Percentiles rank a stretch among this genome's conserved stretches.
Evolutionary conservation across 2,888 invertebrate genomes (phyloP).

Genomic region (Carpatolechia fugitivella): DNA sequence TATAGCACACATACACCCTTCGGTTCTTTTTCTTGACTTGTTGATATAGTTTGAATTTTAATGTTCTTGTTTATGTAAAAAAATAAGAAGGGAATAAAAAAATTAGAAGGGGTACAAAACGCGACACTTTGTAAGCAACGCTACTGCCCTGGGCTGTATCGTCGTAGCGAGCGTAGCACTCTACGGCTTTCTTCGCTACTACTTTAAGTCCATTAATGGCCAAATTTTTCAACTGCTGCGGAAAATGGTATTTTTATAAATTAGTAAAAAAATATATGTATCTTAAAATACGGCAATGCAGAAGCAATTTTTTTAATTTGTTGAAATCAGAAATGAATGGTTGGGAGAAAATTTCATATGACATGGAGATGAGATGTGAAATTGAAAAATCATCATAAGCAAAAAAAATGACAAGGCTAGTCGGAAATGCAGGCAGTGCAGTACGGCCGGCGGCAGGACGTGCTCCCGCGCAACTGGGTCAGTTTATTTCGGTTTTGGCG

Average conservation of each 20-base stretch:
- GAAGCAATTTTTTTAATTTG: background rate
- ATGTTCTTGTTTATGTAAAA: no score
- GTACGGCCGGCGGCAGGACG: constrained; percentile 58
- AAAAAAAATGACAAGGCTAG: constrained; percentile 70
- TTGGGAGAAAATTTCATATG: background rate
- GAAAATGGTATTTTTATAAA: no score
- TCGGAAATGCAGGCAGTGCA: constrained; percentile 73
- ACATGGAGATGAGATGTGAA: background rate
- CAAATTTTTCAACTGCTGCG: no score
- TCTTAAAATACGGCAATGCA: no score
- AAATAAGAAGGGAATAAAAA: no score
- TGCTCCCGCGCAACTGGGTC: constrained; percentile 71
- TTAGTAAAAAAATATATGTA: no score
- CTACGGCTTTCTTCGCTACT: no score
- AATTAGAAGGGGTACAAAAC: no score
- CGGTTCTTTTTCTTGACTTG: background rate
- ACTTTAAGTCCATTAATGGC: no score
- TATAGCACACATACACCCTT: constrained; percentile 15
- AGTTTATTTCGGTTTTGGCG: constrained; percentile 79
- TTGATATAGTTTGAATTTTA: background rate
- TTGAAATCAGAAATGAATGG: background rate
- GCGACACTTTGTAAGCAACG: no score
- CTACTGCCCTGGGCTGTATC: no score
- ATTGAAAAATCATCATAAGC: constrained; percentile 59
- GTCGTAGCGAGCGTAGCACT: no score